These are phyloP conservation scores for Rhabdomys pumilio DNA, from an alignment of 2,797 vertebrate species.

Conservation along the genomic window DNA sequence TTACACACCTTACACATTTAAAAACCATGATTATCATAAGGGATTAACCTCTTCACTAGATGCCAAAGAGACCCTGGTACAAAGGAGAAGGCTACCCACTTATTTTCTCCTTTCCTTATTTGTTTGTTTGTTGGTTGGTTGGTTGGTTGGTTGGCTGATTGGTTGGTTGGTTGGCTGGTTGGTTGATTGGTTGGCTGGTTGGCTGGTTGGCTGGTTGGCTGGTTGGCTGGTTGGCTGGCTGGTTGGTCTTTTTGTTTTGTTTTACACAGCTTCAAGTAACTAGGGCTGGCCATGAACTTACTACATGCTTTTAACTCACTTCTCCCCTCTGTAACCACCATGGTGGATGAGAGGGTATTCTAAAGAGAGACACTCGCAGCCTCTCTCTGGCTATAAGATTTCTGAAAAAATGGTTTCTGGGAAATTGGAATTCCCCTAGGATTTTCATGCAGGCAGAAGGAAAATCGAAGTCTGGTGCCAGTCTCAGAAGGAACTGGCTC, in stretches of 20 bases:
- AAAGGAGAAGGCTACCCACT: not conserved
- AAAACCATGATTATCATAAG: not conserved
- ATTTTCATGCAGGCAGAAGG: not conserved
- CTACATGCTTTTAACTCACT: not conserved
- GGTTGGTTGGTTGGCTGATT: no score
- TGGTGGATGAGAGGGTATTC: no score
- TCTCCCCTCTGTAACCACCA: not conserved
- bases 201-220: not conserved
- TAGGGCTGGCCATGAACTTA: not conserved
- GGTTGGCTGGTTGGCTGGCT: not conserved
- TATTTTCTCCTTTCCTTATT: not conserved
- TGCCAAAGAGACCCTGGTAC: not conserved
- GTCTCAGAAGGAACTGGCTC: not conserved
- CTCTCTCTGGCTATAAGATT: not conserved
- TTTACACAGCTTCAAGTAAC: not conserved
- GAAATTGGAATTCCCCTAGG: not conserved
- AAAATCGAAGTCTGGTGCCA: not conserved
- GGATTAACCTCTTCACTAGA: not conserved
- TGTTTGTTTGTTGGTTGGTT: not conserved
- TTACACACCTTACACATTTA: not conserved
- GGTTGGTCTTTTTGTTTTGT: not conserved
- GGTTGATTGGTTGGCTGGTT: no score
- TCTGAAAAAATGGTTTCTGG: not conserved
- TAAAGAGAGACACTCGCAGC: not conserved
- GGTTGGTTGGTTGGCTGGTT: no score